Percentiles rank a stretch among this genome's conserved stretches.
Conservation (phyloP, 2,797 vertebrate species). For the Tangara arthus region DNA sequence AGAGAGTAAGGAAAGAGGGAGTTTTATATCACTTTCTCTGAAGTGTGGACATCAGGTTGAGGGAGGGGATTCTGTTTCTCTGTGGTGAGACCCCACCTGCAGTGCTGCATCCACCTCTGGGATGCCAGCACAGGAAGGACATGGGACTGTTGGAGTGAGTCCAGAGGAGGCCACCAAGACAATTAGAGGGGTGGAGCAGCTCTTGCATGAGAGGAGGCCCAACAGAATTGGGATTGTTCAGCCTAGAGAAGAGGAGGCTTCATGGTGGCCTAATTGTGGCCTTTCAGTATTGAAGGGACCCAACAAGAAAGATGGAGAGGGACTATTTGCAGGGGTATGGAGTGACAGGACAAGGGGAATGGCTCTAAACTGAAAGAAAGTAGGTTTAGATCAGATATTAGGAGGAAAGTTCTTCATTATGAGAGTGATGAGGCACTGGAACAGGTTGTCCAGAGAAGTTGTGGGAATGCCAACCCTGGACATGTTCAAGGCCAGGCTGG, state of each 20-base stretch:
- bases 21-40: not conserved
- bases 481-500: not conserved
- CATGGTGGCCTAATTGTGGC: accelerated
- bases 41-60: accelerated
- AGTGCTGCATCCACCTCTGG: not conserved
- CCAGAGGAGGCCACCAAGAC: not conserved
- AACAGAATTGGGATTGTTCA: not conserved
- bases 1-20: not conserved
- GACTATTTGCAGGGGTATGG: not conserved
- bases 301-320: not conserved
- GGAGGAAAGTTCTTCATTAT: not conserved
- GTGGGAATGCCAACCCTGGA: not conserved
- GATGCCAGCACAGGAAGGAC: not conserved
- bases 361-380: not conserved
- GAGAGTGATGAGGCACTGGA: not conserved
- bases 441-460: not conserved
- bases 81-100: not conserved
- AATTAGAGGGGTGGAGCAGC: not conserved
- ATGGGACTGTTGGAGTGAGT: accelerated
- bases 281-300: not conserved
- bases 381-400: not conserved
- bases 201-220: not conserved
- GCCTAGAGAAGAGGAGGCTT: not conserved
- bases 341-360: not conserved
- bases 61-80: accelerated